Base-by-base conservation (phyloP, 2,797 vertebrate genomes). In the Pipistrellus pygmaeus region DNA sequence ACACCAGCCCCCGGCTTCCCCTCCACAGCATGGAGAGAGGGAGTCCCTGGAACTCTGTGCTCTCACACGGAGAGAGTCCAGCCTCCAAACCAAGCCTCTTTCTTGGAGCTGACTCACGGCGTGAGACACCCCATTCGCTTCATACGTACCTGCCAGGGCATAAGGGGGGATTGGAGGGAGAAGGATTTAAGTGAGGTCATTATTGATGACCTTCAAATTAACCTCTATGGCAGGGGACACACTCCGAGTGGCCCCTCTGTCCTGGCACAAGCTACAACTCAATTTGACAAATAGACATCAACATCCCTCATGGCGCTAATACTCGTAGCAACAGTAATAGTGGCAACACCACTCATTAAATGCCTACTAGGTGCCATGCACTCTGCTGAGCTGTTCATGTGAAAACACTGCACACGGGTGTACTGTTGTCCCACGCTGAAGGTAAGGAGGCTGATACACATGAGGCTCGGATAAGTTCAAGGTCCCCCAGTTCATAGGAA, bases 361-460 rank as follows among this genome's bases (percentile, higher is more conserved):
- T 5, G 41, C 30, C 14, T 30, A 1, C 32, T 21, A 0, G 1
- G 35, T 5, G 14, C 35, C 25, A 0, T 0, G 4, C 4, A 0
- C 5, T 46, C 27, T 8, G n/a, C 55, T 12, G 82, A 17, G 68
- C 32, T 5, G 27, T 3, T 11, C 38, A 0, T 2, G 3, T 9
- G 32, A 32, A 51, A 23, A 71, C 15, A 1, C 0, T 4, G n/a
- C 30, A 6, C 2, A 20, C 0, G 1, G 5, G 3, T 30, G 18
- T 14, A 0, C 32, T 8, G 3, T 30, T 2, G 2, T 8, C 15
- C 32, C 15, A 9, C 1, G 27, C 15, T n/a, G 25, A 23, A 15
- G 25, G 0, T 11, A 20, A 81, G 53, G 44, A 80, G 1, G 51
- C 13, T 0, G 23, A 41, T 11, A 14, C 14, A 13, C 27, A 0